Evolutionary conservation across 2,888 invertebrate genomes (phyloP).

Genomic region (Xestoiulus laeticollis): DNA sequence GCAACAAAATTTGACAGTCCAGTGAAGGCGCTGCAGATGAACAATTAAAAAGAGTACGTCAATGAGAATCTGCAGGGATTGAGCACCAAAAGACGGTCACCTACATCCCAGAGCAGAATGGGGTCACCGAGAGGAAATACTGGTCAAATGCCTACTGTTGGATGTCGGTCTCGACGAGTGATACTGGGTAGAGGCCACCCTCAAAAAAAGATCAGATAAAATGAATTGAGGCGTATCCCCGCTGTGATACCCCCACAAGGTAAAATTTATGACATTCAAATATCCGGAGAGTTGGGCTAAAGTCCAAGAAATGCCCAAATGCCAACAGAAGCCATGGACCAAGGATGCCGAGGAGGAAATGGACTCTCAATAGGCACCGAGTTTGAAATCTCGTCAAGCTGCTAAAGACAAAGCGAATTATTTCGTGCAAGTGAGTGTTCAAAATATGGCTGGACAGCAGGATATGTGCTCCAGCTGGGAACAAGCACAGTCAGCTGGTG

Average conservation of each 20-base stretch:
- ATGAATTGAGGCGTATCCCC: background rate
- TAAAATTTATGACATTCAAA: background rate
- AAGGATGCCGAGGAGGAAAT: background rate
- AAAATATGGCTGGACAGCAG: no score
- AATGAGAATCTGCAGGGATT: background rate
- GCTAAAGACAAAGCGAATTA: no score
- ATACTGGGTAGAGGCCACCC: background rate
- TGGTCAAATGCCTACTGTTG: background rate
- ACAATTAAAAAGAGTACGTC: background rate
- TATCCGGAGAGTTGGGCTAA: background rate
- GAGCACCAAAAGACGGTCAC: background rate
- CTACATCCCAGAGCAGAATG: background rate
- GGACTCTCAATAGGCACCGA: background rate
- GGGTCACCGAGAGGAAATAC: background rate
- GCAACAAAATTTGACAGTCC: background rate
- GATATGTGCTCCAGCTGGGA: no score
- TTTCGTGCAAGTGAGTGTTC: no score
- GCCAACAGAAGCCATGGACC: background rate
- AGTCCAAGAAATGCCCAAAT: background rate
- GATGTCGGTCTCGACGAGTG: background rate
- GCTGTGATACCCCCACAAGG: background rate
- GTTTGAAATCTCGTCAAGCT: no score
- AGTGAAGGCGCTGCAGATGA: background rate
- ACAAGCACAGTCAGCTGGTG: no score
- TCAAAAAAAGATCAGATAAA: background rate